Base-by-base conservation (phyloP, 2,113 vertebrate species). In the Excalfactoria chinensis region DNA sequence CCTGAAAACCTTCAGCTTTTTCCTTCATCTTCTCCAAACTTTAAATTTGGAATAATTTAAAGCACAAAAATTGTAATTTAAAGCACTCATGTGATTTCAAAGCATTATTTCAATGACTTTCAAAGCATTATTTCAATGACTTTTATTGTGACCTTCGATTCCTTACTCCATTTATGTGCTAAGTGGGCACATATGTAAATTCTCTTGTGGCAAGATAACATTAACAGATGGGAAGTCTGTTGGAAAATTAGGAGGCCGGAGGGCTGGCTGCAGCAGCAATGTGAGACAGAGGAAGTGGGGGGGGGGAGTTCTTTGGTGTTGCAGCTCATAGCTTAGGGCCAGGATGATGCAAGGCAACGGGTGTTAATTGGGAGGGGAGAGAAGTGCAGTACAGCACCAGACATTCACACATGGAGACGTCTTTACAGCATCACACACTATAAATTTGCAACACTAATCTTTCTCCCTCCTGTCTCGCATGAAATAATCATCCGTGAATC, bases 171-270 rank as follows among this genome's bases (percentile, higher is more conserved):
- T 84, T 84, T 77, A 26, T 81, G 35, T 69, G 40, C 23, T 88
- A 90, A 77, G 66, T 59, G 34, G 48, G 49, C 44, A 77, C 74
- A 69, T 85, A 73, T 77, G 70, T 64, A 84, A 55, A 90, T 73
- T 84, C 34, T 76, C 64, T 53, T 30, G n/a, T 62, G 69, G 86
- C 51, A 87, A 90, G 88, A 72, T 22, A 69, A 48, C 51, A 72
- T 72, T 84, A 84, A 81, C 90, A 93, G 79, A 84, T 72, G 78
- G 87, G 66, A 85, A 67, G 22, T 46, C 48, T 88, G 30, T 68
- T 72, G 23, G 30, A 87, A 94, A 92, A 92, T 64, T 71, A 64
- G n/a, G 17, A 93, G 21, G 40, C 22, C 4, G 1, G 59, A 87
- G 59, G 20, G 32, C n/a, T 85, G 16, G 44, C 28, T 59, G 63